Conservation (phyloP, 2,113 vertebrate genomes). For the Sander vitreus region DNA sequence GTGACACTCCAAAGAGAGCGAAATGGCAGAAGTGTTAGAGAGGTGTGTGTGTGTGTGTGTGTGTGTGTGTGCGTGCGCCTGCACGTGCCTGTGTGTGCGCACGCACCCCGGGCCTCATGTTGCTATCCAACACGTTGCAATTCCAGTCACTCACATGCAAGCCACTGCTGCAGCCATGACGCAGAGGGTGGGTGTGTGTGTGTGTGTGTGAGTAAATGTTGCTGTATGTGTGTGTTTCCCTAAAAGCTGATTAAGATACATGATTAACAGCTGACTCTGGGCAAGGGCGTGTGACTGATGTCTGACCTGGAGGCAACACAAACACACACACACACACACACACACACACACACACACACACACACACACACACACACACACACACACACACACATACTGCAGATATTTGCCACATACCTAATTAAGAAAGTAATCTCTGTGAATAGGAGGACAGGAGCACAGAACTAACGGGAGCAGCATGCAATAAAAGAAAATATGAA, state of each 20-base stretch:
- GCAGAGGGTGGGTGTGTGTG: not conserved
- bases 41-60: not conserved
- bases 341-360: slow-evolving; percentile 16
- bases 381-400: not conserved
- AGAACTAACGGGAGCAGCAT: not conserved
- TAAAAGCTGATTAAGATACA: slow-evolving; percentile 19
- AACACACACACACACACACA: slow-evolving; percentile 15
- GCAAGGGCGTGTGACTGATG: slow-evolving; percentile 6
- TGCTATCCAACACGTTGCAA: slow-evolving; percentile 28
- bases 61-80: not conserved
- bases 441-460: not conserved
- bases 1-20: slow-evolving; percentile 40
- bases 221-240: not conserved
- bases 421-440: not conserved
- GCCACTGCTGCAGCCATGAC: not conserved
- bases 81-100: not conserved
- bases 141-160: slow-evolving; percentile 9
- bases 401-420: not conserved
- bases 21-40: not conserved
- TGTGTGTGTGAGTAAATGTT: not conserved
- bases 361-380: too few relatives aligned
- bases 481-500: not conserved
- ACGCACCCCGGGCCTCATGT: not conserved
- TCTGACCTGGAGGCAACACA: slow-evolving; percentile 2
- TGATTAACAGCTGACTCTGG: slow-evolving; percentile 10